Evolutionary conservation across 2,113 vertebrate genomes (phyloP), one percentile per base, ranked within the genome.

Genomic region (Bolborhynchus lineola): DNA sequence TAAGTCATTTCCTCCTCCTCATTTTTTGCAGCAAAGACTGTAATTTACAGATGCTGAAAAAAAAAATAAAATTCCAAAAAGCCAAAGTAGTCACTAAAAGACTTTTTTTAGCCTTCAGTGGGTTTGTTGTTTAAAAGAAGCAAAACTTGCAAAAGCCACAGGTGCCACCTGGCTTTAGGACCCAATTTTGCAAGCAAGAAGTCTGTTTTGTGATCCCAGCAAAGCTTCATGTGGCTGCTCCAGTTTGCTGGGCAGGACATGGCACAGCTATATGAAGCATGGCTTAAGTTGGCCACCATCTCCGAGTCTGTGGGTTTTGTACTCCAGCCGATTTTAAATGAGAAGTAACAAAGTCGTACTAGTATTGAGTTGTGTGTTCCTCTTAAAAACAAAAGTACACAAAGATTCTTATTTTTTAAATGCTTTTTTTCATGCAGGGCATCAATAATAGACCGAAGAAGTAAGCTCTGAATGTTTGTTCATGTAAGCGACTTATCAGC

Each of bases 351-450:
- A 76, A 82, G 44, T 95, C 15, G 16, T 53, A 81, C 24, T 63
- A 92, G 57, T 62, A 39, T 46, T 88, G 52, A 96, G 78, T 87
- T 92, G 29, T 67, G 41, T 84, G 55, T 79, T 93, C 62, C 41
- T 84, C 87, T 42, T 69, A 82, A 77, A 74, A 17, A 3, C 28
- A 81, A 23, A 69, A 85, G n/a, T 77, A 71, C 52, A 63, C 37
- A 88, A 81, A 90, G 50, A 13, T 59, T 52, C 42, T 85, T 75
- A 39, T 78, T 70, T 92, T 50, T 68, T 41, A 64, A 64, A 64
- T 24, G 14, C 19, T 2, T 6, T 78, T 78, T 86, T 7, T 72
- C 33, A 8, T 8, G 7, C 25, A 26, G 47, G 42, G 67, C 23
- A 37, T 47, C 35, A 72, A 6, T 88, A 77, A 41, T 33, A 71